Base-by-base conservation (phyloP, 2,888 invertebrate genomes). In the Melitaea athalia region DNA sequence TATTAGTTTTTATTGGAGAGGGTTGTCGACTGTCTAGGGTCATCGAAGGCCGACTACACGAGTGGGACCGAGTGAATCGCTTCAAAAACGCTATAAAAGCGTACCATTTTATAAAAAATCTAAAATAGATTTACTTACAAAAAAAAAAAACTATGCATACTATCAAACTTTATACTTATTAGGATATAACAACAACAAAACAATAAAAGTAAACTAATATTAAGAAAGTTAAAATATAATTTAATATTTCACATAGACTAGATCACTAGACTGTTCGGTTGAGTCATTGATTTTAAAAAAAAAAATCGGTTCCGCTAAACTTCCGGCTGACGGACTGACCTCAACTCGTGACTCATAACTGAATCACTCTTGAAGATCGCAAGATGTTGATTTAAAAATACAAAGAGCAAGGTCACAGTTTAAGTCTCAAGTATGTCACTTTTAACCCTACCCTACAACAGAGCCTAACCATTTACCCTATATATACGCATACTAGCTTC, bases 271-370 rank as follows among this genome's bases (percentile, higher is more conserved):
- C 68, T 50, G 59, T 50, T 65, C 50, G 63, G 72, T 71, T 76
- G 76, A 78, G 70, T 78, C 77, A 77, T 67, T 70, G 55, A 70
- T 73, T 47, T 43, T n/a, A n/a, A n/a, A 53, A 69, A 72, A 75
- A 74, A 77, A 73, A 72, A 67, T 63, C 57, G 61, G 70, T 76
- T 78, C 78, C 78, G 77, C 45, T 59, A 10, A 59, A 63, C 73
- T 77, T 78, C 78, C 78, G 78, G 68, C 62, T 72, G 59, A 63
- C 59, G 67, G 63, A 66, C 68, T 74, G 74, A 77, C 73, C 74
- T 72, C 70, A 74, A 60, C 45, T 47, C 47, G 43, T 72, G 72
- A 71, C 38, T 73, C 72, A 69, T 64, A 59, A 60, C 42, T 69
- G 64, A 65, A 57, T 61, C 68, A 65, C 42, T 50, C 31, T 38